phyloP scores from a whole-genome alignment of 2,797 vertebrate species.

The Halcyon smyrnensis region DNA sequence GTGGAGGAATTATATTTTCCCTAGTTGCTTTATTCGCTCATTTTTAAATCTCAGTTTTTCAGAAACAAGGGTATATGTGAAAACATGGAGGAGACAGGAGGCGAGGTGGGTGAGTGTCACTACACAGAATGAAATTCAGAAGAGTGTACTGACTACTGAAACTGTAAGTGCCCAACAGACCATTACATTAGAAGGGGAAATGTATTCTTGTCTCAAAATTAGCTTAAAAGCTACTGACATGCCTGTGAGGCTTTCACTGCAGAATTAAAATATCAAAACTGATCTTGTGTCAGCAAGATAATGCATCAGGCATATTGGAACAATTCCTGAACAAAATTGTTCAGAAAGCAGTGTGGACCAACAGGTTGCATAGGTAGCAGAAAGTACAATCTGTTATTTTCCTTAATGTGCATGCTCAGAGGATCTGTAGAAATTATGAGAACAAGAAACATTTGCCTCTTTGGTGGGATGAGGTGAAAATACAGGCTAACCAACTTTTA shows the following conservation, averaged over 20 bases:
- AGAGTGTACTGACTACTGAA: background rate
- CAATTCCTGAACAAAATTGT: background rate
- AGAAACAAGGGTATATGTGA: background rate
- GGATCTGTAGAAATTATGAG: background rate
- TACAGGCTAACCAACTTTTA: background rate
- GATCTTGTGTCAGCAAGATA: background rate
- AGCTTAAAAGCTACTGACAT: background rate
- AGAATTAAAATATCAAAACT: background rate
- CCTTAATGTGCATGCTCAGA: rapidly evolving
- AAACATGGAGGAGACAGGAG: background rate
- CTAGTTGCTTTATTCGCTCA: background rate
- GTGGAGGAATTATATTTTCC: background rate
- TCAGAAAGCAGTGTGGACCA: background rate
- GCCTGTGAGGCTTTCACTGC: background rate
- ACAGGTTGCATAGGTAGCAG: background rate
- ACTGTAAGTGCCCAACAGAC: too few relatives aligned
- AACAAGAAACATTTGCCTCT: background rate
- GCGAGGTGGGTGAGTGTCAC: background rate
- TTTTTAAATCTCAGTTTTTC: background rate
- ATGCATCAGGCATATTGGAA: background rate
- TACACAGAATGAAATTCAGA: background rate
- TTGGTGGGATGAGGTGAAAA: background rate
- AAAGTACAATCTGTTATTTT: background rate
- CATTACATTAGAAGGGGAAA: background rate
- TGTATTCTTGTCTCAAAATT: background rate